Percentiles rank a stretch among this genome's conserved stretches.
Evolutionary conservation across 2,797 vertebrate species (phyloP).

Genomic region (Kryptopterus vitreolus): DNA sequence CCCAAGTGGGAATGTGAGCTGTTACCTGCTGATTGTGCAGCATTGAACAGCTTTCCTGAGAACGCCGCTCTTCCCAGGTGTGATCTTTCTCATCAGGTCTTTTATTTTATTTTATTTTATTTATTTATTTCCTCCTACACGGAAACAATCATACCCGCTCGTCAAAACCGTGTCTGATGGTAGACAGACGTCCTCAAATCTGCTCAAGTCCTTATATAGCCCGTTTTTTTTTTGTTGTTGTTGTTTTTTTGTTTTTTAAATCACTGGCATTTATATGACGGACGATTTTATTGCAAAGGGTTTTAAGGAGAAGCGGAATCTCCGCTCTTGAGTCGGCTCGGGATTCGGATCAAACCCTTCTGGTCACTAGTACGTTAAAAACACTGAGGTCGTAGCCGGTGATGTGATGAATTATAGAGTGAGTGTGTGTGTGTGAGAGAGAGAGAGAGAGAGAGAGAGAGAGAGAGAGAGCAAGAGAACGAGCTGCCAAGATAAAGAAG

Average conservation of each 20-base stretch:
- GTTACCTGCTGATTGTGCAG: conserved; percentile 64
- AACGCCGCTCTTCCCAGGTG: conserved; percentile 54
- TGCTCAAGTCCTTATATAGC: not conserved
- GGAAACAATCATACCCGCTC: conserved; percentile 35
- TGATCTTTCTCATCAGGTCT: conserved; percentile 55
- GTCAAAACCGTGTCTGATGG: conserved; percentile 23
- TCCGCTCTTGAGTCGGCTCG: not conserved
- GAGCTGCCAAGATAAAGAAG: conserved; percentile 45
- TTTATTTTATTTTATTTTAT: not conserved
- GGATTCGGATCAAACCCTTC: not conserved
- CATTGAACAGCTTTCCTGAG: conserved; percentile 65
- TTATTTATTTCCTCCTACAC: conserved; percentile 2
- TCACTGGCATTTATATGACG: not conserved
- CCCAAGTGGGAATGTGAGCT: conserved; percentile 60
- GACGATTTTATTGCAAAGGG: not conserved
- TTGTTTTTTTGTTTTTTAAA: not conserved
- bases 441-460: not conserved
- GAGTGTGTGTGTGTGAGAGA: not conserved
- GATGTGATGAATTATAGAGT: not conserved
- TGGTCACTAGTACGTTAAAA: not conserved
- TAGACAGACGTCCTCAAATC: not conserved
- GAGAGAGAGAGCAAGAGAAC: conserved; percentile 11
- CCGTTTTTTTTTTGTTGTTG: not conserved
- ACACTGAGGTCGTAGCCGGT: not conserved
- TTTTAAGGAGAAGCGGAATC: not conserved